A percentile compares a stretch with the other conserved stretches of the same genome.
phyloP scores from a whole-genome alignment of 1,140 invertebrate species.

The Meloidogyne exigua region DNA sequence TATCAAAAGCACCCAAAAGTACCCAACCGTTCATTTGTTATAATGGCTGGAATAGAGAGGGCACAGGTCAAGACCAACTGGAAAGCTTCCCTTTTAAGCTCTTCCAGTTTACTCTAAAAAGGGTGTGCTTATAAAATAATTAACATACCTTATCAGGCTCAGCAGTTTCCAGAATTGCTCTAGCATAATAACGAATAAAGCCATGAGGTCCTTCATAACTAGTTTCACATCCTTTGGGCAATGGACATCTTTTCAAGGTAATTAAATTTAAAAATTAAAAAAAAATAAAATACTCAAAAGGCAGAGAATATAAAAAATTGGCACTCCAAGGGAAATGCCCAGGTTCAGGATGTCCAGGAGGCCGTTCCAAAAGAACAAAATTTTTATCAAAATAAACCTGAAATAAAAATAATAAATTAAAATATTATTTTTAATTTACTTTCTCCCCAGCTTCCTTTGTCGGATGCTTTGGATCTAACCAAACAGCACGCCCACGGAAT shows the following conservation, averaged over 20 bases:
- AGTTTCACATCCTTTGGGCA: conserved; percentile 49
- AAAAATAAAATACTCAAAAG: conserved; percentile 39
- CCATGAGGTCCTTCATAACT: conserved; percentile 49
- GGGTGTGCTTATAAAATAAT: background rate
- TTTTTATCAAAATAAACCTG: conserved; percentile 56
- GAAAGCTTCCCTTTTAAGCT: too few relatives aligned
- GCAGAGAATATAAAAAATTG: conserved; percentile 46
- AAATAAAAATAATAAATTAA: conserved; percentile 24
- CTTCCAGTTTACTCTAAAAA: background rate
- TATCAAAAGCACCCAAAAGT: too few relatives aligned
- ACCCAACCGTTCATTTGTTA: too few relatives aligned
- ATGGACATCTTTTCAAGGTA: conserved; percentile 3
- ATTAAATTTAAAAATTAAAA: background rate
- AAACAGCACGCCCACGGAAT: conserved; percentile 25
- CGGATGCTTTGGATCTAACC: conserved; percentile 20
- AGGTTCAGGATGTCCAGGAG: conserved; percentile 48
- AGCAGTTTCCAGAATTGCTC: conserved; percentile 43
- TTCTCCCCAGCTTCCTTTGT: conserved; percentile 39
- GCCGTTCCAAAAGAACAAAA: conserved; percentile 49
- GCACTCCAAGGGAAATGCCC: conserved; percentile 51
- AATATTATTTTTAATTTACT: conserved; percentile 16
- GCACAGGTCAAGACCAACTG: too few relatives aligned
- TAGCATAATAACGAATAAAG: conserved; percentile 53
- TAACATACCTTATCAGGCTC: conserved; percentile 32
- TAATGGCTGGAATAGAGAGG: too few relatives aligned